phyloP scores from a whole-genome alignment of 2,113 vertebrate species.

The Girardinichthys multiradiatus region DNA sequence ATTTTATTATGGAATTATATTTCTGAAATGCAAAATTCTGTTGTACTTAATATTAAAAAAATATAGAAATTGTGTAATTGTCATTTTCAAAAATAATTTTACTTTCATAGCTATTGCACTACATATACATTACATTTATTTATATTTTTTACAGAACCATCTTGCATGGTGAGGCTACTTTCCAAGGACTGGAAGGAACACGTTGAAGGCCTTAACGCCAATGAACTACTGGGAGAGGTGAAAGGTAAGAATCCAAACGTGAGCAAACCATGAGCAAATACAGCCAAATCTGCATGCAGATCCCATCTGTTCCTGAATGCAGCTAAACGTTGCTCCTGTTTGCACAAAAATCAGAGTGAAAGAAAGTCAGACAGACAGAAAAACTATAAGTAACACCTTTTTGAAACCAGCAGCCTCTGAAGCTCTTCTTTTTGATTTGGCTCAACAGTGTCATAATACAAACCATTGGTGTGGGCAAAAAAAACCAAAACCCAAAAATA shows the following conservation, averaged over 20 bases:
- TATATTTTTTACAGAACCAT: slow-evolving; percentile 80
- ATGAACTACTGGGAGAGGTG: slow-evolving; percentile 91
- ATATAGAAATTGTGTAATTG: not conserved
- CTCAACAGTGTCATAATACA: not conserved
- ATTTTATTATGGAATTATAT: not conserved
- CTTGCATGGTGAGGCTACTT: slow-evolving; percentile 92
- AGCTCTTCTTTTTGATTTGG: not conserved
- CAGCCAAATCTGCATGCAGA: not conserved
- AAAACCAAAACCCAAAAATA: not conserved
- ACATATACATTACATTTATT: too few relatives aligned
- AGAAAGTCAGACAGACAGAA: not conserved
- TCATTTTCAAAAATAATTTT: too few relatives aligned
- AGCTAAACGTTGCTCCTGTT: not conserved
- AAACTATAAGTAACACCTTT: not conserved
- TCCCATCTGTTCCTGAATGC: not conserved
- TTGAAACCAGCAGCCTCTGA: not conserved
- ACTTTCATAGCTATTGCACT: not conserved
- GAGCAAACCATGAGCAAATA: not conserved
- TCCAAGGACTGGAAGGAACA: slow-evolving; percentile 96
- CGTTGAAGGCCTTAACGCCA: slow-evolving; percentile 91
- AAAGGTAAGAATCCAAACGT: slow-evolving; percentile 84
- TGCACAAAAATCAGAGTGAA: too few relatives aligned
- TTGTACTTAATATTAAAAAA: not conserved
- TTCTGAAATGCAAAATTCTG: too few relatives aligned
- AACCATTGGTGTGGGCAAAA: not conserved